phyloP scores from a whole-genome alignment of 2,888 invertebrate species.

The Adelognathus sp. region DNA sequence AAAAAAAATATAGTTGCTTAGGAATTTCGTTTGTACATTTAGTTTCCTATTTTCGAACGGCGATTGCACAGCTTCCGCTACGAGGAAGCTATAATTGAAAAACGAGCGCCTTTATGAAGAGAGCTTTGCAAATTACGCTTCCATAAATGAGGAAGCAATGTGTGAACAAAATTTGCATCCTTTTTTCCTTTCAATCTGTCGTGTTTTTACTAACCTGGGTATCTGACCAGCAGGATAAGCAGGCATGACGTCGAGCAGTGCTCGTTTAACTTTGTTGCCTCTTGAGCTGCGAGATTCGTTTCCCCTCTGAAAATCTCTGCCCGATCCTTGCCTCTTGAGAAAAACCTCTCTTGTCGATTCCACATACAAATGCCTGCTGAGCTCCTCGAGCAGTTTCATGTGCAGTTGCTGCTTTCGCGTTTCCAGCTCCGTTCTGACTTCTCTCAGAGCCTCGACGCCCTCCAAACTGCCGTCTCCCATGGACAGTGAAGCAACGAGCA shows the following conservation, averaged over 20 bases:
- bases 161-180: too few species aligned
- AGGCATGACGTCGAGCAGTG: conserved; percentile 82
- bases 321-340: conserved; percentile 85
- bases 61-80: too few species aligned
- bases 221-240: conserved; percentile 67
- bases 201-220: conserved; percentile 59
- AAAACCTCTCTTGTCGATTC: conserved; percentile 83
- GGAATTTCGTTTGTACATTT: too few species aligned
- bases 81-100: too few species aligned
- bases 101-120: too few species aligned
- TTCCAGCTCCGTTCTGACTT: conserved; percentile 90
- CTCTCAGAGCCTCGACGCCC: conserved; percentile 92
- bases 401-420: conserved; percentile 87
- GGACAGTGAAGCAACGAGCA: conserved; percentile 87
- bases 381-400: conserved; percentile 86
- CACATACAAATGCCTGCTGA: conserved; percentile 88
- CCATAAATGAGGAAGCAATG: too few species aligned
- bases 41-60: too few species aligned
- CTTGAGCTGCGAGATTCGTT: conserved; percentile 83
- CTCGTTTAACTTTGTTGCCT: conserved; percentile 83
- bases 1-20: too few species aligned
- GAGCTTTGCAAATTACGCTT: too few species aligned
- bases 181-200: conserved; percentile 69
- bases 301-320: conserved; percentile 84
- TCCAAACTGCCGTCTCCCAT: conserved; percentile 88